A percentile compares a stretch with the other conserved stretches of the same genome.
phyloP scores from a whole-genome alignment of 53 echinoderm and acorn worm genomes.

The Stichopus horrens region DNA sequence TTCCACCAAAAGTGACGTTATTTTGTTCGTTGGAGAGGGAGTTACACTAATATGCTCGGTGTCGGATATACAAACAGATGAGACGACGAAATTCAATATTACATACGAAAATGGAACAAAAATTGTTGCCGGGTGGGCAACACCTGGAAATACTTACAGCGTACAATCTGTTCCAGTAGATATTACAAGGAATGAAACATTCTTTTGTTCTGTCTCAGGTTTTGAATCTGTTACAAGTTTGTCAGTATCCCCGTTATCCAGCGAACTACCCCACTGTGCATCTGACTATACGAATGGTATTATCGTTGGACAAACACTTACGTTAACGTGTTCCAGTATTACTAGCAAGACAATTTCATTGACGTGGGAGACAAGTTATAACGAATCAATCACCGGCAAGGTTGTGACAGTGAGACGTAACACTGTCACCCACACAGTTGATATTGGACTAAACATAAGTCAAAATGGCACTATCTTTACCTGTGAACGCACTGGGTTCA shows the following conservation, averaged over 20 bases:
- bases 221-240: background rate
- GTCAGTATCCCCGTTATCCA: background rate
- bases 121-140: too few relatives aligned
- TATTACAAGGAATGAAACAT: background rate
- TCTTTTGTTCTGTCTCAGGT: background rate
- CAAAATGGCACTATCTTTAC: background rate
- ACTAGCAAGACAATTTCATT: background rate
- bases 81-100: background rate
- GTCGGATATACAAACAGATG: background rate
- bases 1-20: background rate
- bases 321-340: background rate
- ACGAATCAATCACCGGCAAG: background rate
- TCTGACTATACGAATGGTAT: slow-evolving; percentile 6
- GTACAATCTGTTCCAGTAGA: too few relatives aligned
- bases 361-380: background rate
- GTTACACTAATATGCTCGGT: background rate
- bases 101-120: too few relatives aligned
- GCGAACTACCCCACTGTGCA: background rate
- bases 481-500: background rate
- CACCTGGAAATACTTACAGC: too few relatives aligned
- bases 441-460: background rate
- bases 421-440: background rate
- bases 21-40: background rate
- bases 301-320: background rate
- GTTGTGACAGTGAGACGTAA: background rate